Percentiles rank a stretch among this genome's conserved stretches.
Evolutionary conservation across 2,113 vertebrate genomes (phyloP).

Genomic region (Gadus chalcogrammus): DNA sequence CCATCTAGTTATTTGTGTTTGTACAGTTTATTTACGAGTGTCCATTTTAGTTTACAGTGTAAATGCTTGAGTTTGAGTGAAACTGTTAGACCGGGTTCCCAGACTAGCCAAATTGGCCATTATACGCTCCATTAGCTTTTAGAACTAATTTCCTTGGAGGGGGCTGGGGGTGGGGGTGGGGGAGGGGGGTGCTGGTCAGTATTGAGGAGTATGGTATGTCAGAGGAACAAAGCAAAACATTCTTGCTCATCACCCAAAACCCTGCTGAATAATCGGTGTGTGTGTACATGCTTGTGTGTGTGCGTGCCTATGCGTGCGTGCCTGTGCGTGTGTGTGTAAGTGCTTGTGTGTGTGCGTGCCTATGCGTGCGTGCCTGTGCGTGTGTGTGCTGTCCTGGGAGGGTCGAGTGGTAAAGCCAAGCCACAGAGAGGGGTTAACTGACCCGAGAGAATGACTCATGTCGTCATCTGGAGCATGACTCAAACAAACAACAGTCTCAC

Average conservation of each 20-base stretch:
- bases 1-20: too few species aligned
- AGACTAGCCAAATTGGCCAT: constrained; percentile 43
- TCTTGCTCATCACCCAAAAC: constrained; percentile 53
- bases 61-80: too few species aligned
- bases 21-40: too few species aligned
- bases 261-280: constrained; percentile 34
- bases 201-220: constrained; percentile 42
- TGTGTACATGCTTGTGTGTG: constrained; percentile 25
- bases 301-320: too few species aligned
- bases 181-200: not conserved
- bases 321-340: constrained; percentile 26
- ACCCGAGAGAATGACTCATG: constrained; percentile 57
- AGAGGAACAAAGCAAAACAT: constrained; percentile 53
- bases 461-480: constrained; percentile 22
- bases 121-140: constrained; percentile 42
- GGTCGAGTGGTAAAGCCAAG: constrained; percentile 28
- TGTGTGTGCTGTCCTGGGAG: constrained; percentile 30
- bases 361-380: not conserved
- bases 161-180: not conserved
- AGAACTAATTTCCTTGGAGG: constrained; percentile 11
- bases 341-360: not conserved
- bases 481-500: not conserved
- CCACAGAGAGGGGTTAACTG: constrained; percentile 23
- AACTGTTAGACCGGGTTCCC: constrained; percentile 25
- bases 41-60: too few species aligned